These are phyloP conservation scores for Sciurus carolinensis DNA, from an alignment of 2,797 vertebrate genomes.

Conservation along the genomic window DNA sequence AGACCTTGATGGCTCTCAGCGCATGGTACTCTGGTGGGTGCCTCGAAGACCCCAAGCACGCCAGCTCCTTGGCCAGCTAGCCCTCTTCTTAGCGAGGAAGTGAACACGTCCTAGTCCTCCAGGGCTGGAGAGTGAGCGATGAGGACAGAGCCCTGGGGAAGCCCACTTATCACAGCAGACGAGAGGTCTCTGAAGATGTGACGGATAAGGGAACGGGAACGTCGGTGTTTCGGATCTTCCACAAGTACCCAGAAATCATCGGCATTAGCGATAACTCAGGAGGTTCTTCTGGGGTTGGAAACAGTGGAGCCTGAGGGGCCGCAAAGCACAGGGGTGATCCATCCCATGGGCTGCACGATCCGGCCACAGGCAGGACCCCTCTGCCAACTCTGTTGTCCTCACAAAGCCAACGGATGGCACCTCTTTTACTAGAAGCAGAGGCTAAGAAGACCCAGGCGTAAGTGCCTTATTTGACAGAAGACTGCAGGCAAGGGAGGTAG, in stretches of 20 bases:
- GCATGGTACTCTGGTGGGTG: rapidly evolving
- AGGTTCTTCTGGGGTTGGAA: not conserved
- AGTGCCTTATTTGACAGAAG: not conserved
- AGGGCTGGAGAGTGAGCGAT: not conserved
- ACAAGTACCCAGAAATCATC: conserved; percentile 39
- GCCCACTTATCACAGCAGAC: conserved; percentile 28
- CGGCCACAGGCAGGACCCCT: not conserved
- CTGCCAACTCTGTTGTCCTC: not conserved
- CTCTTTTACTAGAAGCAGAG: not conserved
- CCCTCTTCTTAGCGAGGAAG: not conserved
- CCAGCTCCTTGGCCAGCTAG: not conserved
- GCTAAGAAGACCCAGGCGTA: not conserved
- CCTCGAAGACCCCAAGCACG: rapidly evolving
- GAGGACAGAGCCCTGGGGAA: conserved; percentile 64
- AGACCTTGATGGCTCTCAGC: not conserved
- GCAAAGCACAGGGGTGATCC: rapidly evolving
- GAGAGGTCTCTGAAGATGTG: conserved; percentile 70
- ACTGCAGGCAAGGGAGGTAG: not conserved
- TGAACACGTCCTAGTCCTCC: not conserved
- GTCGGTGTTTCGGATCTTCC: not conserved
- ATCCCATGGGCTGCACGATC: not conserved
- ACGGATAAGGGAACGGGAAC: conserved; percentile 61
- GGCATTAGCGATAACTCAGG: conserved; percentile 14
- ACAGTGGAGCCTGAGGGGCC: not conserved
- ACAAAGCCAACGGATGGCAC: not conserved